Conservation (phyloP, 2,888 invertebrate genomes). For the Adineta ricciae region DNA sequence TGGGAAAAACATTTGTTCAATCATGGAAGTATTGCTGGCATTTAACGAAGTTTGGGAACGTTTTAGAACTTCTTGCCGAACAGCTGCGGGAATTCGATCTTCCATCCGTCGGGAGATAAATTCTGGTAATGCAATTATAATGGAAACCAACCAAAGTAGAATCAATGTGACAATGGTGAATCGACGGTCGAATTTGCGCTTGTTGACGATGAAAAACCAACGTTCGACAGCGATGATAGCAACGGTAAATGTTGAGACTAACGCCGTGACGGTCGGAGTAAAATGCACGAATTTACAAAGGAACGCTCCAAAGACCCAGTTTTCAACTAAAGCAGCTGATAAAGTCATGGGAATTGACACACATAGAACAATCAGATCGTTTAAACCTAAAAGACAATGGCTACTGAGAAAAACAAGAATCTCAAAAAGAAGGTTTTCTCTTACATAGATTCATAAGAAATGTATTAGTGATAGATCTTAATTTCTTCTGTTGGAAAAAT, state of each 20-base stretch:
- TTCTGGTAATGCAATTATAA: constrained; percentile 1
- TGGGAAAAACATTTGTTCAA: not conserved
- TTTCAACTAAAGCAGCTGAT: not conserved
- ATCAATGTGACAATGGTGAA: not conserved
- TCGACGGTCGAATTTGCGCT: not conserved
- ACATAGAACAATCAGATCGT: constrained; percentile 16
- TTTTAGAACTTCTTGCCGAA: not conserved
- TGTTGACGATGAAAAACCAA: constrained; percentile 20
- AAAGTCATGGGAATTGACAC: constrained; percentile 10
- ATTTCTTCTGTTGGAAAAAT: constrained; percentile 19
- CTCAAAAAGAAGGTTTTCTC: not conserved
- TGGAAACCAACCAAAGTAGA: not conserved
- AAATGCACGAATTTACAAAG: constrained; percentile 8
- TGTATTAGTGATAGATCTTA: not conserved
- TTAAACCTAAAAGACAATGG: not conserved
- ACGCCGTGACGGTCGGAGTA: constrained; percentile 4
- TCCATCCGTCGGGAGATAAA: not conserved
- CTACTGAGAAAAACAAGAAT: too few species aligned
- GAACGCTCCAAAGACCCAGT: not conserved
- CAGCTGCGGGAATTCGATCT: too few species aligned
- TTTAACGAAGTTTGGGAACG: not conserved
- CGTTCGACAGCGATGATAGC: not conserved
- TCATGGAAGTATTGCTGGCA: not conserved
- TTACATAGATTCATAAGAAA: constrained; percentile 12
- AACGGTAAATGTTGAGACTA: constrained; percentile 4